Conservation (phyloP, 2,797 vertebrate species). For the Knipowitschia caucasica region DNA sequence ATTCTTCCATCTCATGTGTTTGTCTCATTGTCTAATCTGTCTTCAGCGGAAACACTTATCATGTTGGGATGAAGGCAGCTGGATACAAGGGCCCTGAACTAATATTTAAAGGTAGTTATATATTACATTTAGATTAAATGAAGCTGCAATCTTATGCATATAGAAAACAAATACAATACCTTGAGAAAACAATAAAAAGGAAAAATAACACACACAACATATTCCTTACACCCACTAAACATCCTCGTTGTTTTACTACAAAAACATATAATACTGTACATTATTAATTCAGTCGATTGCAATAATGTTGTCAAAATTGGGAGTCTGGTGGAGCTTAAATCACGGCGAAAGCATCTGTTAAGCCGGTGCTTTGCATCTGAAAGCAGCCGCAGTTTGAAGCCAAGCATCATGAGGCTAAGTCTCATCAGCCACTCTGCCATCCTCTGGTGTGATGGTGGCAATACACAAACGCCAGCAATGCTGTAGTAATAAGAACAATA, state of each 20-base stretch:
- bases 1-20: too few relatives aligned
- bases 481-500: too few relatives aligned
- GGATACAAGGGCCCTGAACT: too few relatives aligned
- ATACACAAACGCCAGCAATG: constrained; percentile 55
- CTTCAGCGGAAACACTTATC: too few relatives aligned
- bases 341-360: constrained; percentile 52
- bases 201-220: background rate
- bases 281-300: background rate
- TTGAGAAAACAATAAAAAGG: background rate
- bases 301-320: background rate
- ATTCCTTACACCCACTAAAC: background rate
- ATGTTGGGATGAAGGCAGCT: too few relatives aligned
- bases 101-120: too few relatives aligned
- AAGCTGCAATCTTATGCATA: too few relatives aligned
- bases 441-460: constrained; percentile 70
- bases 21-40: too few relatives aligned
- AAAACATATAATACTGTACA: too few relatives aligned
- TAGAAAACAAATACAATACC: background rate
- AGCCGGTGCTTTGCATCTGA: constrained; percentile 58
- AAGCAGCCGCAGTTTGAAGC: constrained; percentile 52
- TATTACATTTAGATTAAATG: too few relatives aligned
- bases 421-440: constrained; percentile 75
- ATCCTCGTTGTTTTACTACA: too few relatives aligned
- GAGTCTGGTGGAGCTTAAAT: background rate
- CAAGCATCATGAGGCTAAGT: constrained; percentile 52